Evolutionary conservation across 1,140 invertebrate species (phyloP), one percentile per base, ranked within the genome.

Genomic region (Oscheius sp.): DNA sequence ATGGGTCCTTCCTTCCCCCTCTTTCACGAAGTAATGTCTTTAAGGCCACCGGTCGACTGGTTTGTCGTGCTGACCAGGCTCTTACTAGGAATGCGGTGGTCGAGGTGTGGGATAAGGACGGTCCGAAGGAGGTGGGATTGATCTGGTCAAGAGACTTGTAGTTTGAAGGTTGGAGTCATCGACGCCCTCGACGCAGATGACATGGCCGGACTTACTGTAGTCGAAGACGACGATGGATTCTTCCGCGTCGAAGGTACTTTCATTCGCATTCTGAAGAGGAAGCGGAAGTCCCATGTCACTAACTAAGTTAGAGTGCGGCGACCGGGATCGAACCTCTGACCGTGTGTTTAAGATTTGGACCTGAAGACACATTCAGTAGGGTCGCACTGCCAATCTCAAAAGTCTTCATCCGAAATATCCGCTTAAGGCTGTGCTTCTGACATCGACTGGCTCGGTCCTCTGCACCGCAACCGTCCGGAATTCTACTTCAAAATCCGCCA

Each of bases 61-160:
- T 75, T 35, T 70, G 75, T 74, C 20, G 64, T 26, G 28, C 34
- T n/a, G 65, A 76, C 32, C 49, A 49, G 3, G 23, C 52, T 20
- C 59, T 58, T 36, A 36, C 74, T 13, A 46, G 49, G 20, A 74
- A 76, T 61, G 38, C 62, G 3, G 52, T 75, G 7, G 75, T 76
- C 1, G 75, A 76, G 29, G 38, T 76, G 2, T 76, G 66, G 59
- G 75, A 76, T 29, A 63, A 61, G 29, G 75, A 76, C 59, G 67
- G 73, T 23, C 55, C 75, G 2, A 42, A 55, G n/a, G 62, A 32
- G 26, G 73, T 75, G 28, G 61, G 45, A 55, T 3, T 66, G 31
- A 20, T n/a, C n/a, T n/a, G 18, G 3, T 23, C 20, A 28, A 23
- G 10, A 26, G 28, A 49, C 13, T 26, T 2, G 23, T 31, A 4